Conservation (phyloP, 2,113 vertebrate species). For the Engystomops pustulosus region DNA sequence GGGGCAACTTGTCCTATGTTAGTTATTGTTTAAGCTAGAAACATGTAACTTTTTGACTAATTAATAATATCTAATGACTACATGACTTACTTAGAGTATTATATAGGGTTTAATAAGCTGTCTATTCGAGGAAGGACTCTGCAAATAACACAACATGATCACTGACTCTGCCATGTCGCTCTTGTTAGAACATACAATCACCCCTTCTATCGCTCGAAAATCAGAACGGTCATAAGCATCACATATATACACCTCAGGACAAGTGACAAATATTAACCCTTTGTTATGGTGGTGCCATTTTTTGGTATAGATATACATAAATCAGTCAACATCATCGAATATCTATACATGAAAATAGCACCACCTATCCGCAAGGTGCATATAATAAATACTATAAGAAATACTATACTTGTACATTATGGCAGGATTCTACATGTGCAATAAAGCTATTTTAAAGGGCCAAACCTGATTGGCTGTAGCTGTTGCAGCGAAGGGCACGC, state of each 20-base stretch:
- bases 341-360: not conserved
- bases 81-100: not conserved
- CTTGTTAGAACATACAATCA: not conserved
- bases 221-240: slow-evolving; percentile 52
- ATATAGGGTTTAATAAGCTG: not conserved
- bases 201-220: not conserved
- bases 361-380: slow-evolving; percentile 63
- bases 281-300: not conserved
- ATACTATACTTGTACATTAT: slow-evolving; percentile 57
- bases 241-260: slow-evolving; percentile 66
- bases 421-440: slow-evolving; percentile 72
- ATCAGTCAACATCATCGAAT: not conserved
- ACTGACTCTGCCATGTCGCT: not conserved
- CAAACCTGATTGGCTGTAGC: slow-evolving; percentile 98
- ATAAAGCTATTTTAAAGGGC: slow-evolving; percentile 87
- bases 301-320: slow-evolving; percentile 15
- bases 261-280: slow-evolving; percentile 51
- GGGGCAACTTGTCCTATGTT: not conserved
- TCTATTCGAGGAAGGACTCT: not conserved
- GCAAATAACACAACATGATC: not conserved
- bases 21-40: slow-evolving; percentile 1
- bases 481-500: slow-evolving; percentile 94
- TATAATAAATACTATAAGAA: too few species aligned
- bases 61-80: too few species aligned
- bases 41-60: too few species aligned